These are phyloP conservation scores for Notolepis coatsorum DNA, from an alignment of 2,797 vertebrate species.

Conservation along the genomic window DNA sequence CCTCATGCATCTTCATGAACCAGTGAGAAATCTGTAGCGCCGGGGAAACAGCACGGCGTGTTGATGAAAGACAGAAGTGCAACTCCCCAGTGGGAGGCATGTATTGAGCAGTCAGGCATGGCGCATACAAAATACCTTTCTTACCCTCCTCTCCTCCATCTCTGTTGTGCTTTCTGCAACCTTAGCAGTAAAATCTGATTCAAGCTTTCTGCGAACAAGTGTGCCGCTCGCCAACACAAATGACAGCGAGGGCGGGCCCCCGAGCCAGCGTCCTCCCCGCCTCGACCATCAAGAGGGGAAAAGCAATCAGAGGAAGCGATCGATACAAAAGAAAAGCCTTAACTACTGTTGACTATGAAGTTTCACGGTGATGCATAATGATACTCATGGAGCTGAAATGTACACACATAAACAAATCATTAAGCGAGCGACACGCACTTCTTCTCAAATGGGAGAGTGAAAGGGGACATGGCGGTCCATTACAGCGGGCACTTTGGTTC, in stretches of 20 bases:
- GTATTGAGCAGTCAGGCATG: conserved; percentile 49
- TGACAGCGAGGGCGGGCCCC: conserved; percentile 77
- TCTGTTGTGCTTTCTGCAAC: conserved; percentile 77
- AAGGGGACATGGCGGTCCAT: conserved; percentile 16
- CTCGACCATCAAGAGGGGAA: conserved; percentile 74
- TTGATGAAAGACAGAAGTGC: conserved; percentile 43
- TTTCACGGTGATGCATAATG: conserved; percentile 60
- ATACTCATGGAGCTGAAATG: conserved; percentile 61
- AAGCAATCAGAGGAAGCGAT: conserved; percentile 77
- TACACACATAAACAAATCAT: conserved; percentile 38
- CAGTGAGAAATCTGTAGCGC: conserved; percentile 36
- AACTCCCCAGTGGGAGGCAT: conserved; percentile 21
- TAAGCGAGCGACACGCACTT: conserved; percentile 18
- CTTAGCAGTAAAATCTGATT: conserved; percentile 83
- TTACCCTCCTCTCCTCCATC: conserved; percentile 48
- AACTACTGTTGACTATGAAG: conserved; percentile 76
- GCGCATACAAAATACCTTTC: conserved; percentile 60
- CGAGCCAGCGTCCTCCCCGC: conserved; percentile 70
- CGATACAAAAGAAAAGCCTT: conserved; percentile 75
- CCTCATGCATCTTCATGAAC: conserved; percentile 32
- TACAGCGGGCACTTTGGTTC: conserved; percentile 12
- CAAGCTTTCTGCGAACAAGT: conserved; percentile 80
- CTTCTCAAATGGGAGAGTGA: conserved; percentile 22
- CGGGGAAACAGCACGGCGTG: conserved; percentile 37
- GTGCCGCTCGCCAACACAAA: conserved; percentile 77